Conservation (phyloP, 2,113 vertebrate species). For the Dascyllus trimaculatus region DNA sequence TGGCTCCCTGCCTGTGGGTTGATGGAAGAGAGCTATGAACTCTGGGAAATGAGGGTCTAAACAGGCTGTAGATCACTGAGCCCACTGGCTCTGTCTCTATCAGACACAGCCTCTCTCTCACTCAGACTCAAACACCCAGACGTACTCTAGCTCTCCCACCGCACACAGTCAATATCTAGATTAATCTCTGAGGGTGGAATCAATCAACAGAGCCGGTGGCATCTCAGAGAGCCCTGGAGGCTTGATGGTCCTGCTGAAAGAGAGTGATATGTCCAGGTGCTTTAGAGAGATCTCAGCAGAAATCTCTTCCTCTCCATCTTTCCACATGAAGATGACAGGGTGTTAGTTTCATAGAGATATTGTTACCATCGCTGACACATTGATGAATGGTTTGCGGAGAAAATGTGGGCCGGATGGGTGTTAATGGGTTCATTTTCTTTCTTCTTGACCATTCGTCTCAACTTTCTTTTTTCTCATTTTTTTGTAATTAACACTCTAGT, state of each 20-base stretch:
- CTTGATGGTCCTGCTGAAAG: slow-evolving; percentile 63
- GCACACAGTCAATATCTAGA: slow-evolving; percentile 58
- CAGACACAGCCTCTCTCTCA: slow-evolving; percentile 42
- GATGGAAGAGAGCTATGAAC: slow-evolving; percentile 77
- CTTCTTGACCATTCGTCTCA: neutral
- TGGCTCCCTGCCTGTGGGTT: slow-evolving; percentile 67
- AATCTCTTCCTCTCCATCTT: slow-evolving; percentile 60
- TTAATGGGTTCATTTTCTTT: neutral
- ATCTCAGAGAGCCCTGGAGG: slow-evolving; percentile 23
- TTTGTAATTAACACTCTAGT: neutral
- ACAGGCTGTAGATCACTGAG: slow-evolving; percentile 75
- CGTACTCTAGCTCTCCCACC: slow-evolving; percentile 40
- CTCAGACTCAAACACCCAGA: slow-evolving; percentile 32
- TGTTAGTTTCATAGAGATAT: slow-evolving; percentile 46
- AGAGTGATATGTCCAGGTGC: slow-evolving; percentile 55
- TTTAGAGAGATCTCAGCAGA: slow-evolving; percentile 49
- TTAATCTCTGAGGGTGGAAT: slow-evolving; percentile 71
- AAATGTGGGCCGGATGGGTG: neutral
- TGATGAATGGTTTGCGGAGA: slow-evolving; percentile 22
- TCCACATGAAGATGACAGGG: slow-evolving; percentile 38
- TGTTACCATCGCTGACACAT: slow-evolving; percentile 20
- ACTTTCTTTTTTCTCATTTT: neutral
- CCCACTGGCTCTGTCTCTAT: slow-evolving; percentile 56
- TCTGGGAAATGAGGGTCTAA: slow-evolving; percentile 78
- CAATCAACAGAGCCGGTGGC: slow-evolving; percentile 62